Conservation (phyloP, 2,797 vertebrate genomes). For the Chelon labrosus region DNA sequence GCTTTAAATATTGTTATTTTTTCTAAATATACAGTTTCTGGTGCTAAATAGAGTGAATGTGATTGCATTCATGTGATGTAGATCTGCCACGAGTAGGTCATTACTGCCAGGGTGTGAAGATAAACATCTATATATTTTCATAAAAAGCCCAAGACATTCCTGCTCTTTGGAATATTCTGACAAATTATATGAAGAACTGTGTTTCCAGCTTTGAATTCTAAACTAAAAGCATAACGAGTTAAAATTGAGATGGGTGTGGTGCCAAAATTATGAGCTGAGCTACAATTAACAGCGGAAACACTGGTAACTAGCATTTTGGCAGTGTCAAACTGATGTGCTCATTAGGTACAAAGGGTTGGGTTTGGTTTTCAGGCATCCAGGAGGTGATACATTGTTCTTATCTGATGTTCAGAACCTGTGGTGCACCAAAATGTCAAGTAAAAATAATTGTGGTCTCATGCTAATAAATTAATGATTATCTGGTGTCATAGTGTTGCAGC, state of each 20-base stretch:
- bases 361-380: constrained; percentile 31
- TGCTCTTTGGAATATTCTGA: not conserved
- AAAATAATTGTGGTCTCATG: constrained; percentile 51
- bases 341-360: constrained; percentile 9
- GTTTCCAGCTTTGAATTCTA: constrained; percentile 1
- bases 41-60: not conserved
- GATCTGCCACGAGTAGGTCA: not conserved
- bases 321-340: constrained; percentile 11
- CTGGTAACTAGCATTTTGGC: constrained; percentile 5
- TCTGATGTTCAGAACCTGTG: constrained; percentile 42
- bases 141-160: not conserved
- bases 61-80: constrained; percentile 14
- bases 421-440: constrained; percentile 66
- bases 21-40: constrained; percentile 11
- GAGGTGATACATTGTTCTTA: constrained; percentile 39
- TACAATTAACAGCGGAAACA: constrained; percentile 14
- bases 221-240: constrained; percentile 1
- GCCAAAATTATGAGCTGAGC: not conserved
- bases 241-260: constrained; percentile 31
- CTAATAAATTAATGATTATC: constrained; percentile 66
- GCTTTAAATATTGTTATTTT: constrained; percentile 7
- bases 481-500: constrained; percentile 52
- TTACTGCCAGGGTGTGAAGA: not conserved
- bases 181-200: not conserved
- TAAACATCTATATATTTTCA: not conserved